phyloP scores from a whole-genome alignment of 2,888 invertebrate species.

The Heliconius sara region DNA sequence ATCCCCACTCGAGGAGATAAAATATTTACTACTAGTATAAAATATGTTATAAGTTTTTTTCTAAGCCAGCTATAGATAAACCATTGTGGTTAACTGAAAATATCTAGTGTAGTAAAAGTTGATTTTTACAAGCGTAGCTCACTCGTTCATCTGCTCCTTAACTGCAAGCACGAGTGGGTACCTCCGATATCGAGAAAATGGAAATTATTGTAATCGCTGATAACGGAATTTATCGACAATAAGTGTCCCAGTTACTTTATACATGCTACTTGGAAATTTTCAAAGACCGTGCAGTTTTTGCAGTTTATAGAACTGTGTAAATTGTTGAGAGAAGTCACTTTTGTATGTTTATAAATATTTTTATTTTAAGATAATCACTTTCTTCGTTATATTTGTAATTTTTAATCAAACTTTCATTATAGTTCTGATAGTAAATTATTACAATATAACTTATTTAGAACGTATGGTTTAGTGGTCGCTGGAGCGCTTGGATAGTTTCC shows the following conservation, averaged over 20 bases:
- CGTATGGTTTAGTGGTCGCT: too few relatives aligned
- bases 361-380: not conserved
- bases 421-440: not conserved
- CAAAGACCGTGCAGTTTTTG: not conserved
- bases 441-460: not conserved
- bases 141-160: constrained; percentile 5
- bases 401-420: not conserved
- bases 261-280: not conserved
- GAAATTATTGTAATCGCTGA: constrained; percentile 24
- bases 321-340: not conserved
- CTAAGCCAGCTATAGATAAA: not conserved
- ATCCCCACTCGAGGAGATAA: too few relatives aligned
- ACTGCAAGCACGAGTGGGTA: not conserved
- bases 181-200: constrained; percentile 12
- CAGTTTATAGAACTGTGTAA: not conserved
- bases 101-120: not conserved
- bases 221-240: constrained; percentile 26
- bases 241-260: constrained; percentile 16
- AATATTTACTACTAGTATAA: too few relatives aligned
- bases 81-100: not conserved
- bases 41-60: not conserved
- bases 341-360: not conserved
- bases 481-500: too few relatives aligned
- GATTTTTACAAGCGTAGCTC: constrained; percentile 6
- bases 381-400: not conserved